Base-by-base conservation (phyloP, 2,888 invertebrate species). In the Clivina fossor region DNA sequence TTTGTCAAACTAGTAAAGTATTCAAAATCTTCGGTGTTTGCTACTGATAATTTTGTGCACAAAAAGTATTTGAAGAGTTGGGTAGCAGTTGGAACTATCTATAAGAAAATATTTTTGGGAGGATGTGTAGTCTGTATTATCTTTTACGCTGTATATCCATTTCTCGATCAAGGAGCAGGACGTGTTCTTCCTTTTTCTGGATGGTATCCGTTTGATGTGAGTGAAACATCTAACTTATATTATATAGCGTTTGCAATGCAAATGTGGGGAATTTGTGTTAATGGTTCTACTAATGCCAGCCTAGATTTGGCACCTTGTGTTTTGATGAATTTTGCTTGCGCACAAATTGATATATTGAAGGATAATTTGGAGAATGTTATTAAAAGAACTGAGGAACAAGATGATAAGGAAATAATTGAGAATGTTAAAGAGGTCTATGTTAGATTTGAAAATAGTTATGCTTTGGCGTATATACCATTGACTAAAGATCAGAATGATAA, bases 311-410 rank as follows among this genome's bases (percentile, higher is more conserved):
- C 19, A 16, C 5, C 38, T 16, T 38, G 20, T 16, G 20, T 13
- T 7, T 40, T 40, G 20, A 40, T 40, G 40, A 40, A 40, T 20
- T 3, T 18, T 3, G 40, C 16, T 4, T 40, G 40, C 11, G 40
- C 11, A 3, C 19, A 40, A 20, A 40, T 40, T n/a, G 20, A 20
- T 3, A 20, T 19, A 18, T 18, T 40, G 9, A 19, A 40, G 19
- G 40, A 40, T 40, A 40, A 40, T 40, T 40, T 40, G 11, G 18
- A 13, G 18, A 18, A 38, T 16, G 40, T 22, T 3, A 40, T 22
- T 2, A 8, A n/a, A 18, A 4, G 19, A 3, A 9, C 11, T 4
- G 11, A 11, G 38, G 18, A 18, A 38, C n/a, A 2, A 18, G 8
- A 7, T 19, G 40, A 19, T 4, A 18, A 19, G 2, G 11, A 3